phyloP scores from a whole-genome alignment of 2,113 vertebrate genomes.

The Tautogolabrus adspersus region DNA sequence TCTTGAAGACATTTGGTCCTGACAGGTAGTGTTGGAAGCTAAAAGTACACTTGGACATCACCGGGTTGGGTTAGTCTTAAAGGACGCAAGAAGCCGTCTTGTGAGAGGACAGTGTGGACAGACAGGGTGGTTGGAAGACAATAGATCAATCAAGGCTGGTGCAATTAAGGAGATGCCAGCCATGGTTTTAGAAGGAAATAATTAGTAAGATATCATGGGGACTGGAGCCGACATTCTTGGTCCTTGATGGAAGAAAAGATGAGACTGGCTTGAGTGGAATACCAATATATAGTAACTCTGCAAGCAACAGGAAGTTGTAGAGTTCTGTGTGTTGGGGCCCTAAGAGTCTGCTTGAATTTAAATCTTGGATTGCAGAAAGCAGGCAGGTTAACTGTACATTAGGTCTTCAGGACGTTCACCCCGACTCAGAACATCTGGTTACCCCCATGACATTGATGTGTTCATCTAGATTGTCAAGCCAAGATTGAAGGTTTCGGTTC shows the following conservation, averaged over 20 bases:
- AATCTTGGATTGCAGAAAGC: neutral
- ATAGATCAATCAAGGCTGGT: neutral
- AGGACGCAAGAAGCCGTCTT: neutral
- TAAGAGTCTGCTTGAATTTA: too few species aligned
- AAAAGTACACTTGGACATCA: neutral
- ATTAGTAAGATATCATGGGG: too few species aligned
- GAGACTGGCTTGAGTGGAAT: neutral
- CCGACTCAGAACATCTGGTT: neutral
- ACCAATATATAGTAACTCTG: neutral
- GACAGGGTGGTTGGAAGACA: neutral
- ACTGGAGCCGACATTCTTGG: too few species aligned
- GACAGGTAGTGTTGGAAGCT: slow-evolving; percentile 7
- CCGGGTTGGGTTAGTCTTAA: neutral
- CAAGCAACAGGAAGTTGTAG: neutral
- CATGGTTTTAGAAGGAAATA: neutral
- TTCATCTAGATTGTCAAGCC: neutral
- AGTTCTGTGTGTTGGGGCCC: neutral
- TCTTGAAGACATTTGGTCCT: neutral
- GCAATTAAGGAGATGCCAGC: neutral
- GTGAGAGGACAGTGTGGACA: neutral
- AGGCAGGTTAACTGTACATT: too few species aligned
- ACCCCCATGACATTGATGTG: neutral
- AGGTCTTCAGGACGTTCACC: neutral
- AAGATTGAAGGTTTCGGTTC: too few species aligned
- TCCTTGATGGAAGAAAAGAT: neutral